Percentiles rank a stretch among this genome's conserved stretches.
These are phyloP conservation scores for Aphrophora alni DNA, from an alignment of 2,888 invertebrate genomes.

Conservation along the genomic window DNA sequence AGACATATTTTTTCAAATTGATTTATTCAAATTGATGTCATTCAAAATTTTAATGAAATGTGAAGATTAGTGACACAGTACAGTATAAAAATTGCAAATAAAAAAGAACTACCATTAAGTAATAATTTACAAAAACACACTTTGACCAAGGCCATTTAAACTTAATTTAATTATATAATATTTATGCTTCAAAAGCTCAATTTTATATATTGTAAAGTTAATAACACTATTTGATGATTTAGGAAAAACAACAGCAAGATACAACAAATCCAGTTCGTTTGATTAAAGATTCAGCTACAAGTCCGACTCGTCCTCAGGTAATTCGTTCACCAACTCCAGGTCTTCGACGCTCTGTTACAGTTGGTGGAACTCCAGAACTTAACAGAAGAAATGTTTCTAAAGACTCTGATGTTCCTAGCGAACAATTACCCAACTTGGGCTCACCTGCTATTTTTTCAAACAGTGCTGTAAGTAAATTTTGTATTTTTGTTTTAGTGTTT, in stretches of 20 bases:
- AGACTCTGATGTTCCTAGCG: conserved; percentile 9
- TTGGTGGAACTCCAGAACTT: conserved; percentile 41
- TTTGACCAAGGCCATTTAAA: no score
- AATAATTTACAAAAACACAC: no score
- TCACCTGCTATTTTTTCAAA: conserved; percentile 84
- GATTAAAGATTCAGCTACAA: conserved; percentile 56
- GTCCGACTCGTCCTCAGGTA: conserved; percentile 43
- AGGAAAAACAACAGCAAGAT: conserved; percentile 28
- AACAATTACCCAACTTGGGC: conserved; percentile 63
- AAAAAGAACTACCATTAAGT: no score
- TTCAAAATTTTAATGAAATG: no score
- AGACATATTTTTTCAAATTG: no score
- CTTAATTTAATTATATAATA: no score
- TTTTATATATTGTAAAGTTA: no score
- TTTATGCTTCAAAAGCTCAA: no score
- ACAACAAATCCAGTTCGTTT: conserved; percentile 25
- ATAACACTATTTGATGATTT: no score
- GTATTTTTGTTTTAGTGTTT: neutral
- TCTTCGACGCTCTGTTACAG: conserved; percentile 43
- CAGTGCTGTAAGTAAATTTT: conserved; percentile 68
- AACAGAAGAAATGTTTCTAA: neutral
- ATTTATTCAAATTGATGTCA: no score
- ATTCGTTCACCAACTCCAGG: neutral
- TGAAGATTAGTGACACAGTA: no score
- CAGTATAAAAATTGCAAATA: no score